phyloP scores from a whole-genome alignment of 2,797 vertebrate species.

The Sebastolobus altivelis region DNA sequence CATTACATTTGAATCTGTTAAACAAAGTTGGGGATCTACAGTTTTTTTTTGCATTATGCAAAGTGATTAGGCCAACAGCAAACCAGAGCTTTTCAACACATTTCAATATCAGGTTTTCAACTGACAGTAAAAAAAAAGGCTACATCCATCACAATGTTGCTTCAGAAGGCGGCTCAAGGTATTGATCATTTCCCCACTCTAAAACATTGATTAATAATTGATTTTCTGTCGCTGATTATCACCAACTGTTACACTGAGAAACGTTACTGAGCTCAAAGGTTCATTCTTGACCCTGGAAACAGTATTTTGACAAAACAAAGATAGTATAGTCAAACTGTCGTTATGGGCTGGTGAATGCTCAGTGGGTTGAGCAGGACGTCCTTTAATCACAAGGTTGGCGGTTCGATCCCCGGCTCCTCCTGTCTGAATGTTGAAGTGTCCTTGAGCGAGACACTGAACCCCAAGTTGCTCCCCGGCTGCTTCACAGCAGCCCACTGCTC shows the following conservation, averaged over 20 bases:
- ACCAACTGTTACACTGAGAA: neutral
- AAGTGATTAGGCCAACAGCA: neutral
- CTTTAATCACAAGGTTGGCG: no score
- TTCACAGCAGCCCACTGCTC: no score
- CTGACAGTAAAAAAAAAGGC: neutral
- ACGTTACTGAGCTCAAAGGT: neutral
- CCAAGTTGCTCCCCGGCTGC: no score
- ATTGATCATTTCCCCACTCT: neutral
- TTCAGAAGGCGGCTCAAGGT: neutral
- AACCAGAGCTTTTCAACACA: neutral
- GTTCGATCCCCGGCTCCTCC: no score
- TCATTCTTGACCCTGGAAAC: neutral
- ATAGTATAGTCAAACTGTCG: neutral
- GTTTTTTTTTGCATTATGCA: neutral
- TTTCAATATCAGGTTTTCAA: neutral
- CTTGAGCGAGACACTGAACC: no score
- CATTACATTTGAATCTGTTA: constrained; percentile 20
- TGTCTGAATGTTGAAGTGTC: no score
- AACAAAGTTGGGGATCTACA: neutral
- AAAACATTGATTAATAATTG: constrained; percentile 8
- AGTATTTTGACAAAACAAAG: neutral
- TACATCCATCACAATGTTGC: neutral
- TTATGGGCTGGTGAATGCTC: neutral
- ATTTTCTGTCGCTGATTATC: constrained; percentile 5
- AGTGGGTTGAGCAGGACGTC: neutral